These are phyloP conservation scores for Murina feae DNA, from an alignment of 2,113 vertebrate species.

Conservation along the genomic window DNA sequence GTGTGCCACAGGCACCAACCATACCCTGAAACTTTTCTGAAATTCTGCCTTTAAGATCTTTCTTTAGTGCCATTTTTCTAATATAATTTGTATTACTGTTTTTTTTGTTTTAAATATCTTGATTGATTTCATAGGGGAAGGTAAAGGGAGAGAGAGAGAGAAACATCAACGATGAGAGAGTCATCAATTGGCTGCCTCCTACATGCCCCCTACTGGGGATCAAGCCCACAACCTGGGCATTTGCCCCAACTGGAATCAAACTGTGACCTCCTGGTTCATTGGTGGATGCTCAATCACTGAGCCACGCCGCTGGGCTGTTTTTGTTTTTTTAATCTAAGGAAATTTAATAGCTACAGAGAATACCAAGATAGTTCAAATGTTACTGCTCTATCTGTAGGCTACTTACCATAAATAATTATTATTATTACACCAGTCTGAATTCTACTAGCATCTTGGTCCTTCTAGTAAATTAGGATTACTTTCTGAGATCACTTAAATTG, in stretches of 20 bases:
- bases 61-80: background rate
- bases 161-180: no score
- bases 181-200: no score
- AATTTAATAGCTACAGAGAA: slow-evolving; percentile 13
- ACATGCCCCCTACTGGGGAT: no score
- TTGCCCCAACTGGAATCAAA: no score
- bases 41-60: background rate
- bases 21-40: background rate
- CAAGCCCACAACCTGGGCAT: no score
- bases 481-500: background rate
- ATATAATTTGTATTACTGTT: background rate
- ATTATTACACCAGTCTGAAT: background rate
- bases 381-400: background rate
- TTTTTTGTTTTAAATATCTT: background rate
- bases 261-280: no score
- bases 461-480: background rate
- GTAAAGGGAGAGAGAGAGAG: no score
- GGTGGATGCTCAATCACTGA: no score
- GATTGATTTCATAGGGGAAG: no score
- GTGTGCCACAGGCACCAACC: background rate
- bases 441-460: background rate
- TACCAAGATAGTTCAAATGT: background rate
- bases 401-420: background rate
- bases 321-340: background rate
- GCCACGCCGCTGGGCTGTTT: background rate